A percentile compares a stretch with the other conserved stretches of the same genome.
phyloP scores from a whole-genome alignment of 2,113 vertebrate species.

The Phycodurus eques region DNA sequence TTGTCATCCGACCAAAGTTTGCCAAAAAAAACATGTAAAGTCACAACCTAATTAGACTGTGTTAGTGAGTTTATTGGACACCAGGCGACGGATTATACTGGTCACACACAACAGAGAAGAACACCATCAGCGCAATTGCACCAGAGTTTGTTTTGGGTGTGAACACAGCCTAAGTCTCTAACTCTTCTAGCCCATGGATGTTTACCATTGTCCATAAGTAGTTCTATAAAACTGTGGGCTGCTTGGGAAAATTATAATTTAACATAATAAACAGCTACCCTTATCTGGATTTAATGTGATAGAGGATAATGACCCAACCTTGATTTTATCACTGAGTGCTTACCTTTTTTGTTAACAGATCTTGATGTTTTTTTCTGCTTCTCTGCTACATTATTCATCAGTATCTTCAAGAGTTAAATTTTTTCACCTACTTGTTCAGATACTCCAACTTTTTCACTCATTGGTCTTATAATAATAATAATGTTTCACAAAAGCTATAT shows the following conservation, averaged over 20 bases:
- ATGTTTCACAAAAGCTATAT: not conserved
- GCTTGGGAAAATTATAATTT: not conserved
- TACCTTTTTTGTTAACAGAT: not conserved
- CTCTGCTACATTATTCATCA: not conserved
- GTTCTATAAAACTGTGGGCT: not conserved
- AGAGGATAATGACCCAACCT: not conserved
- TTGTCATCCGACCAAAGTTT: not conserved
- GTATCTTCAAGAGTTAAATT: not conserved
- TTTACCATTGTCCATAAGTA: not conserved
- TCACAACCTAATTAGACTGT: too few relatives aligned
- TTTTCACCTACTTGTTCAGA: not conserved
- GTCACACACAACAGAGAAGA: too few relatives aligned
- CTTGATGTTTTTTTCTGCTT: not conserved
- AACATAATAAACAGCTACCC: not conserved
- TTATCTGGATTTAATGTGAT: not conserved
- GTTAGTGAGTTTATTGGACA: too few relatives aligned
- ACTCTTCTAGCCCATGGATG: not conserved
- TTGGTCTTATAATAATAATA: not conserved
- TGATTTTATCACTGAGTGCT: not conserved
- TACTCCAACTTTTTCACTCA: not conserved
- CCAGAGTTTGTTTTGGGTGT: too few relatives aligned
- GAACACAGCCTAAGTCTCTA: too few relatives aligned
- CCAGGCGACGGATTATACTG: not conserved
- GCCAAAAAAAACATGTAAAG: not conserved
- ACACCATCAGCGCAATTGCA: too few relatives aligned